Evolutionary conservation across 1,140 invertebrate genomes (phyloP).

Genomic region (Copidosoma floridanum): DNA sequence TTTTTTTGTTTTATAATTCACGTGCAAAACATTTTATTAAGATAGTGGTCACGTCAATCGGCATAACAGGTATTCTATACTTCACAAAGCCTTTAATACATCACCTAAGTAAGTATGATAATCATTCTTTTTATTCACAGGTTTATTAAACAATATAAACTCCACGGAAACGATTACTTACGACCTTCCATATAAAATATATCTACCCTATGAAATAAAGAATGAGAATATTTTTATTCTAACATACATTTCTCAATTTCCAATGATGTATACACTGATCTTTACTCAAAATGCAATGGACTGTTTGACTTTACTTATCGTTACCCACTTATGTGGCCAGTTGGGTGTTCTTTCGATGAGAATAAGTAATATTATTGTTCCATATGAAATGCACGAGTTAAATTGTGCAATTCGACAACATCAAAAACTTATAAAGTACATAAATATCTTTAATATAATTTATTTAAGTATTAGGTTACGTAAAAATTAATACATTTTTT

Average conservation of each 20-base stretch:
- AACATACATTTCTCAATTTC: constrained; percentile 29
- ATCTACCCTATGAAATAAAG: constrained; percentile 30
- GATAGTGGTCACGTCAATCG: constrained; percentile 26
- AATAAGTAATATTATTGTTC: constrained; percentile 21
- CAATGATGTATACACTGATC: constrained; percentile 29
- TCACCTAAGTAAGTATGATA: constrained; percentile 24
- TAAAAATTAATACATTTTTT: not conserved
- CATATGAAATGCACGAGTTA: not conserved
- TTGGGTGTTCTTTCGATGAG: constrained; percentile 28
- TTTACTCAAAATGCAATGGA: constrained; percentile 37
- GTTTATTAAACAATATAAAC: constrained; percentile 14
- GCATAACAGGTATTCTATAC: constrained; percentile 30
- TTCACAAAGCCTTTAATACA: constrained; percentile 30
- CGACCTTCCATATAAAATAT: constrained; percentile 33
- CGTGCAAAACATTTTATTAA: constrained; percentile 28
- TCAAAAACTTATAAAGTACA: constrained; percentile 26
- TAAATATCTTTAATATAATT: not conserved
- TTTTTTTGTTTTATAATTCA: constrained; percentile 26
- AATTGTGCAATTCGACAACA: constrained; percentile 20
- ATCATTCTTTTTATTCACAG: constrained; percentile 11
- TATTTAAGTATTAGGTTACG: not conserved
- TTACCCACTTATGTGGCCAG: constrained; percentile 32
- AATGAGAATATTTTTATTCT: constrained; percentile 18
- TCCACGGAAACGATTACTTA: constrained; percentile 22
- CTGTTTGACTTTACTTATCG: constrained; percentile 30